Percentiles rank a stretch among this genome's conserved stretches.
phyloP scores from a whole-genome alignment of 2,888 invertebrate species.

The Meiosimyza platycephala region DNA sequence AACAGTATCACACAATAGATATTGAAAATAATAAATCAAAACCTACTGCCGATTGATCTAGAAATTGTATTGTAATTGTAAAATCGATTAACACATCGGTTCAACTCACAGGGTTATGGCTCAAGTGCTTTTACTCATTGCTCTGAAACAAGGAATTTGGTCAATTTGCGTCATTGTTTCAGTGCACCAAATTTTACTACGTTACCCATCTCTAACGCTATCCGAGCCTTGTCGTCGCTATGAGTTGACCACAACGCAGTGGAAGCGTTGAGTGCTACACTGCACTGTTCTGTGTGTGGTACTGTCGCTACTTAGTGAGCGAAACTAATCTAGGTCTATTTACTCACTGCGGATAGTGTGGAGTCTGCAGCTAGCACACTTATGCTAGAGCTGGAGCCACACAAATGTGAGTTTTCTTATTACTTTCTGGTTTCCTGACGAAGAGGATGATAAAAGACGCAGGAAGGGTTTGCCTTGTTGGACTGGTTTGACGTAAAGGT shows the following conservation, averaged over 20 bases:
- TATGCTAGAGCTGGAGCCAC: constrained; percentile 1
- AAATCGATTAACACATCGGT: no score
- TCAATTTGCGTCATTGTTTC: no score
- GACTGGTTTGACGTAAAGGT: neutral
- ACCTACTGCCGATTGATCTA: no score
- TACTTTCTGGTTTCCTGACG: constrained; percentile 15
- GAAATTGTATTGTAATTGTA: no score
- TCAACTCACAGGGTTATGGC: no score
- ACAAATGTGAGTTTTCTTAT: constrained; percentile 28
- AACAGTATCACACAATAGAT: no score
- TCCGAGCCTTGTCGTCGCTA: constrained; percentile 2
- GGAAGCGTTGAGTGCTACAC: constrained; percentile 20
- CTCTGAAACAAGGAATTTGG: no score
- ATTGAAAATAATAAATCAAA: no score
- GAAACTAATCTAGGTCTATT: neutral
- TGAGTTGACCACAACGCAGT: constrained; percentile 23
- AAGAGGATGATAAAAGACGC: neutral
- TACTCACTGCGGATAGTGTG: constrained; percentile 25
- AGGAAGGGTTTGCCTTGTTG: neutral
- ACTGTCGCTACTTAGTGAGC: neutral
- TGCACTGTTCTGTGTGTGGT: constrained; percentile 30
- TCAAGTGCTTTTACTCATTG: no score
- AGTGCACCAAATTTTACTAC: no score
- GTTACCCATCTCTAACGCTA: neutral
- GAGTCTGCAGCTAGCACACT: constrained; percentile 16